Conservation (phyloP, 2,113 vertebrate species). For the Prochilodus magdalenae region DNA sequence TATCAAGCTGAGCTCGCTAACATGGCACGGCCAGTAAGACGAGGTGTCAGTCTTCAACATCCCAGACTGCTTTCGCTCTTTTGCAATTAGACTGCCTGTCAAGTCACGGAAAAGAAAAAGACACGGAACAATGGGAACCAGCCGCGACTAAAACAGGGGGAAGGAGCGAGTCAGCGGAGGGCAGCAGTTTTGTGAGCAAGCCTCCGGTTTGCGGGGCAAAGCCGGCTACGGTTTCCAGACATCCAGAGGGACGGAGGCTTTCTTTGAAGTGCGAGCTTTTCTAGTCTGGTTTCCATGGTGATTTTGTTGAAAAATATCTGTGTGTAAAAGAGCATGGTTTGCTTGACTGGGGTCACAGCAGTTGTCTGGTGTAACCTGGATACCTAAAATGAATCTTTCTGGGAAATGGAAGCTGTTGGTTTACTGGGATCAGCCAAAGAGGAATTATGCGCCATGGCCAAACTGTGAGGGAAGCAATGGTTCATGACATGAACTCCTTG, state of each 20-base stretch:
- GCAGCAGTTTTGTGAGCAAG: neutral
- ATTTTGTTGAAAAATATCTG: neutral
- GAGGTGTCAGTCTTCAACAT: neutral
- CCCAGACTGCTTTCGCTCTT: neutral
- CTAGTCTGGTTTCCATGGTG: neutral
- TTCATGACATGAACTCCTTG: no score
- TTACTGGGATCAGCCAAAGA: neutral
- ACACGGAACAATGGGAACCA: neutral
- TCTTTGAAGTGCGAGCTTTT: neutral
- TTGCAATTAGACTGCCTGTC: slow-evolving; percentile 7
- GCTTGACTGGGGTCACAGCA: neutral
- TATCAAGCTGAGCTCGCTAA: neutral
- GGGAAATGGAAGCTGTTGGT: neutral
- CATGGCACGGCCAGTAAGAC: neutral
- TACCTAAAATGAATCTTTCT: neutral
- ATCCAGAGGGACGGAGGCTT: neutral
- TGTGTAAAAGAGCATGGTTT: neutral
- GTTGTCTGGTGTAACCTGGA: neutral
- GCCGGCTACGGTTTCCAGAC: neutral
- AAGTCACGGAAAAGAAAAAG: neutral
- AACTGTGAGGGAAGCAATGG: no score
- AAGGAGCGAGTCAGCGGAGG: neutral
- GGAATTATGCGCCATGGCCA: no score
- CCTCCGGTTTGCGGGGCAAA: neutral
- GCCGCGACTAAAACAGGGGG: neutral